Percentiles rank a stretch among this genome's conserved stretches.
These are phyloP conservation scores for Heliconius eleuchia DNA, from an alignment of 1,140 invertebrate species.

Conservation along the genomic window DNA sequence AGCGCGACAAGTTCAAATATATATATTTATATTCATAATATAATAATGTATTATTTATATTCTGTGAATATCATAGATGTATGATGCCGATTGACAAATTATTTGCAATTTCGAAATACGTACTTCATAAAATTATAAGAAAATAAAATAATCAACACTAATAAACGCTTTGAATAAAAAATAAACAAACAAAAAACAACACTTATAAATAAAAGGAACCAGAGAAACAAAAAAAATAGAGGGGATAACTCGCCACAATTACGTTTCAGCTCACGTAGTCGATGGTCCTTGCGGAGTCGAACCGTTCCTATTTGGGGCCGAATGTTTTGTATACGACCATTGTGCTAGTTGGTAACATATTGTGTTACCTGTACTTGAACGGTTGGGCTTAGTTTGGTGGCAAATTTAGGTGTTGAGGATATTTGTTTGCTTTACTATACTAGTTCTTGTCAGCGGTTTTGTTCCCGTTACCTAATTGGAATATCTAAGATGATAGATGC, in stretches of 20 bases:
- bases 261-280: conserved; percentile 23
- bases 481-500: too few relatives aligned
- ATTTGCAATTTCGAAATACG: too few relatives aligned
- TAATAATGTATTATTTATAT: too few relatives aligned
- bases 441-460: too few relatives aligned
- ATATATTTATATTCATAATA: too few relatives aligned
- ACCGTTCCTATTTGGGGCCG: not conserved
- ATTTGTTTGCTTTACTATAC: not conserved
- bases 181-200: not conserved
- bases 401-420: conserved; percentile 1
- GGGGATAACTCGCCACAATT: not conserved
- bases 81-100: too few relatives aligned
- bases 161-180: not conserved
- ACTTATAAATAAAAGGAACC: not conserved
- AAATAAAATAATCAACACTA: not conserved
- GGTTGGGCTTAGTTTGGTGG: conserved; percentile 1
- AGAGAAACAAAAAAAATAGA: not conserved
- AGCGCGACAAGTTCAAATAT: too few relatives aligned
- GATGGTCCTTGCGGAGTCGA: conserved; percentile 6
- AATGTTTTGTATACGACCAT: conserved; percentile 21
- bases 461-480: too few relatives aligned
- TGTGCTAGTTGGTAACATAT: conserved; percentile 22
- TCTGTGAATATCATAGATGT: not conserved
- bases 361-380: conserved; percentile 17
- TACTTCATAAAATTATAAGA: not conserved